A percentile compares a stretch with the other conserved stretches of the same genome.
Evolutionary conservation across 1,140 invertebrate genomes (phyloP).

Genomic region (Mamestra configurata): DNA sequence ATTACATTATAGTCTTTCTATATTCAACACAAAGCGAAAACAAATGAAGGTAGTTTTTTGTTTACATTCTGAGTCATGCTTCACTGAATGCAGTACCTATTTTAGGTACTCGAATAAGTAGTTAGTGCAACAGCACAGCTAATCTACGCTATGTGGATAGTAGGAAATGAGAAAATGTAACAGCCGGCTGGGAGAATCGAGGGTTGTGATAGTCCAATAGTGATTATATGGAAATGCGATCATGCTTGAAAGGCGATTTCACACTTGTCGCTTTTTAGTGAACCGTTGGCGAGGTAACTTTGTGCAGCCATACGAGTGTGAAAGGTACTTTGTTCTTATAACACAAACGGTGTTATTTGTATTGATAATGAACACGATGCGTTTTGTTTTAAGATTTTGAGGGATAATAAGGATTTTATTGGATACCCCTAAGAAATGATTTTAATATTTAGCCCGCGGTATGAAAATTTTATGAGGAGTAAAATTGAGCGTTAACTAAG

Average conservation of each 20-base stretch:
- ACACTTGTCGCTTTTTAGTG: constrained; percentile 55
- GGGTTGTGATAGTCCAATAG: constrained; percentile 60
- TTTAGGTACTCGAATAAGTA: constrained; percentile 18
- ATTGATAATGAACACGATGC: not conserved
- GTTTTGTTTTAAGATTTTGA: not conserved
- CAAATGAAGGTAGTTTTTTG: not conserved
- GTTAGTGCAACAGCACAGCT: constrained; percentile 8
- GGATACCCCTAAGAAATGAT: too few relatives aligned
- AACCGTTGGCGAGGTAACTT: constrained; percentile 10
- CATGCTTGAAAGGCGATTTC: constrained; percentile 61
- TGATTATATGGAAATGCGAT: constrained; percentile 67
- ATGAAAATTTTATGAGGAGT: too few relatives aligned
- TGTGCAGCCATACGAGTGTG: constrained; percentile 32
- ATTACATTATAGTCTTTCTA: not conserved
- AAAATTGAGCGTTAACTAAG: too few relatives aligned
- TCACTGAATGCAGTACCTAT: not conserved
- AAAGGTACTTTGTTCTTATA: constrained; percentile 3
- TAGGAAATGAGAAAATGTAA: constrained; percentile 64
- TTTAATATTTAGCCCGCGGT: too few relatives aligned
- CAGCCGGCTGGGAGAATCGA: constrained; percentile 53
- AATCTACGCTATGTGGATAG: constrained; percentile 43
- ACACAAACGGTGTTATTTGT: not conserved
- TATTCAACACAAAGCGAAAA: not conserved
- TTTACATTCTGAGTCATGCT: not conserved
- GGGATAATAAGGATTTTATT: not conserved